Percentiles rank a stretch among this genome's conserved stretches.
Conservation (phyloP, 2,888 invertebrate species). For the Acronicta aceris region DNA sequence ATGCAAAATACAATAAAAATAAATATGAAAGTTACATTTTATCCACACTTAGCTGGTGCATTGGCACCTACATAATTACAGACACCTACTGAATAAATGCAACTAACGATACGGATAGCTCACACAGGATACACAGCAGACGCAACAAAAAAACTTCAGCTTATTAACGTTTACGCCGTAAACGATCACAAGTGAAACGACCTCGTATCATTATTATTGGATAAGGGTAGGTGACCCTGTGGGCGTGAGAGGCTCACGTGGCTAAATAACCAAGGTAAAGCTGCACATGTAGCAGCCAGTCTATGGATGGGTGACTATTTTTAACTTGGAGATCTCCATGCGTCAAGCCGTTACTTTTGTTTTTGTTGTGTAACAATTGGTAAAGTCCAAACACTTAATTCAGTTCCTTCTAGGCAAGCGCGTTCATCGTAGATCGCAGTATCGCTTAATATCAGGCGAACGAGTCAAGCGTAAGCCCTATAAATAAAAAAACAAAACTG, state of each 20-base stretch:
- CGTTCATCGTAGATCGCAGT: no score
- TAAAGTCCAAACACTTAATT: no score
- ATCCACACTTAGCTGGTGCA: background rate
- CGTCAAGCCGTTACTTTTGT: no score
- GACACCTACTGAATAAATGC: slow-evolving; percentile 42
- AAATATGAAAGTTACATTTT: no score
- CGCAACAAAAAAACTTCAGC: slow-evolving; percentile 68
- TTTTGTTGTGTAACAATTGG: no score
- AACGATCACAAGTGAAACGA: slow-evolving; percentile 74
- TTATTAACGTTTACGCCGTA: slow-evolving; percentile 62
- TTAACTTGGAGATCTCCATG: no score
- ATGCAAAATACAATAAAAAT: no score
- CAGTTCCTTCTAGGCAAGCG: no score
- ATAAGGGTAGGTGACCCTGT: slow-evolving; percentile 72
- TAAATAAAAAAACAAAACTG: no score
- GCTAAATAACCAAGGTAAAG: background rate
- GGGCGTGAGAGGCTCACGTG: slow-evolving; percentile 50
- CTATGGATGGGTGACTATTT: no score
- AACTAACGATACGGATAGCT: slow-evolving; percentile 70
- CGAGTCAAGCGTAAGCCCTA: no score
- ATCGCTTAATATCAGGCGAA: no score
- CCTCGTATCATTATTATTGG: slow-evolving; percentile 66
- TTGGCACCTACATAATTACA: slow-evolving; percentile 25
- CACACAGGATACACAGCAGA: slow-evolving; percentile 79
- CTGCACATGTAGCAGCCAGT: background rate